A percentile compares a stretch with the other conserved stretches of the same genome.
Evolutionary conservation across 2,888 invertebrate species (phyloP).

Genomic region (Candidula unifasciata): DNA sequence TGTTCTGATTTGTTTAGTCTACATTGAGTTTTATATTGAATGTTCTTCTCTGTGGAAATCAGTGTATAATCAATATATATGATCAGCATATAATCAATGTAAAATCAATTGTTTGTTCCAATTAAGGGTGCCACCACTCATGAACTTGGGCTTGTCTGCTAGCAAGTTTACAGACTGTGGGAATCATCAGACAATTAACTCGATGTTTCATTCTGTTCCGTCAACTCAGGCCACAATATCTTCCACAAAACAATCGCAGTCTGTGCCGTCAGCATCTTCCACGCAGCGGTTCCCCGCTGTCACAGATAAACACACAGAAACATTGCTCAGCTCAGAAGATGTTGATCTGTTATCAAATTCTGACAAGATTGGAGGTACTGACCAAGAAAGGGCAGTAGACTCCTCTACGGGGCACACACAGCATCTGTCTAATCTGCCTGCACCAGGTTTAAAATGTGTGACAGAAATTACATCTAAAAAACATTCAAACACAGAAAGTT

Average conservation of each 20-base stretch:
- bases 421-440: not conserved
- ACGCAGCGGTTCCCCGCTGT: not conserved
- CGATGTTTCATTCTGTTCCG: constrained; percentile 57
- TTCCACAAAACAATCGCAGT: not conserved
- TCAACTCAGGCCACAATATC: constrained; percentile 13
- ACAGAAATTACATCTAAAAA: not conserved
- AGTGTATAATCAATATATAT: no score
- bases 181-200: constrained; percentile 55
- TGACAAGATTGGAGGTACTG: not conserved
- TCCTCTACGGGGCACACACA: not conserved
- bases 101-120: not conserved
- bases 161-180: constrained; percentile 82
- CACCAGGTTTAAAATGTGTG: not conserved
- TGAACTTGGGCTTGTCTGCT: constrained; percentile 87
- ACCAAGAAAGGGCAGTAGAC: not conserved
- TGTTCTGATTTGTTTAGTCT: no score
- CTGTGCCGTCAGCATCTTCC: not conserved
- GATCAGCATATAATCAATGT: no score
- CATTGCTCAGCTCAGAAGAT: not conserved
- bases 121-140: constrained; percentile 81
- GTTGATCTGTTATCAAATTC: not conserved
- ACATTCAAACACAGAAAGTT: not conserved
- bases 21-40: no score
- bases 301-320: not conserved
- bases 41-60: no score